A percentile compares a stretch with the other conserved stretches of the same genome.
These are phyloP conservation scores for Acipenser ruthenus DNA, from an alignment of 2,797 vertebrate genomes.

Conservation along the genomic window DNA sequence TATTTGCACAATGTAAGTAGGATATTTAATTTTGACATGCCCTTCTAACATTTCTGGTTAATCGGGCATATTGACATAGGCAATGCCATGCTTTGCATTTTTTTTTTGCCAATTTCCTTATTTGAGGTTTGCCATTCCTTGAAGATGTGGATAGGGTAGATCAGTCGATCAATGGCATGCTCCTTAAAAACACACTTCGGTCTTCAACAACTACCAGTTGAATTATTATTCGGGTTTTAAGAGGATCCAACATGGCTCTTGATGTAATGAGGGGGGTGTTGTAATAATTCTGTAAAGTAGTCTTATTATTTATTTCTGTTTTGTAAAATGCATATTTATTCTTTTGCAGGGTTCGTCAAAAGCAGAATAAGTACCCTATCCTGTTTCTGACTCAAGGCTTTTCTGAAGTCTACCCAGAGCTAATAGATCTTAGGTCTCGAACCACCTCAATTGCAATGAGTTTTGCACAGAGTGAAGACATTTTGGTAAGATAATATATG, in stretches of 20 bases:
- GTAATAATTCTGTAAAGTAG: too few species aligned
- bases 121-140: too few species aligned
- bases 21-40: background rate
- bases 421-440: conserved; percentile 90
- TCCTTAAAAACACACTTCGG: too few species aligned
- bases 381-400: conserved; percentile 93
- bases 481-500: conserved; percentile 71
- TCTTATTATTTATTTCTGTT: background rate
- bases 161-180: too few species aligned
- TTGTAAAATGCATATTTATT: background rate
- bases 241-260: too few species aligned
- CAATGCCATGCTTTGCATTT: too few species aligned
- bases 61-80: background rate
- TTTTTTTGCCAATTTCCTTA: too few species aligned
- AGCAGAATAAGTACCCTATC: conserved; percentile 96
- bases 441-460: conserved; percentile 87
- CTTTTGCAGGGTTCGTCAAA: conserved; percentile 77
- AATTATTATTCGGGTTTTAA: too few species aligned
- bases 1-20: conserved; percentile 88
- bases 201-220: too few species aligned
- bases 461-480: conserved; percentile 91
- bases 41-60: background rate
- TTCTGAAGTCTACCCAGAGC: conserved; percentile 75
- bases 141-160: too few species aligned
- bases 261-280: too few species aligned